A percentile compares a stretch with the other conserved stretches of the same genome.
These are phyloP conservation scores for Hyposoter dolosus DNA, from an alignment of 2,888 invertebrate species.

Conservation along the genomic window DNA sequence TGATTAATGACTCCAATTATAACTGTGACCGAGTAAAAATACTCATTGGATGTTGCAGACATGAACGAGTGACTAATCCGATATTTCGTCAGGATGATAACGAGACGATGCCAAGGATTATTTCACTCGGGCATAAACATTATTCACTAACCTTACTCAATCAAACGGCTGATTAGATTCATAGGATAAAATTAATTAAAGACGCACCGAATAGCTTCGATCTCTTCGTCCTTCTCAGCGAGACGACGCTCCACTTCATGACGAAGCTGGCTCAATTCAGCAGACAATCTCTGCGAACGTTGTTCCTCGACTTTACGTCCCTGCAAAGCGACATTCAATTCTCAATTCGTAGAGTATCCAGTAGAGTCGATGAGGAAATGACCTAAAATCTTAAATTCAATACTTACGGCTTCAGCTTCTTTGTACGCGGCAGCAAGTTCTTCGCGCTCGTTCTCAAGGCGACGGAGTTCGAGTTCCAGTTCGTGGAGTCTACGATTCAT, in stretches of 20 bases:
- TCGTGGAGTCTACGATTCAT: constrained; percentile 99
- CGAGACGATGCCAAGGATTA: constrained; percentile 62
- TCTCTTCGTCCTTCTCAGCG: constrained; percentile 99
- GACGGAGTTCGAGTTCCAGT: constrained; percentile 97
- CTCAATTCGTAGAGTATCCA: background rate
- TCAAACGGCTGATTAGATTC: constrained; percentile 25
- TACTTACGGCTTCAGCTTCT: constrained; percentile 98
- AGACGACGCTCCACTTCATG: constrained; percentile 99
- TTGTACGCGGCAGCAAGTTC: constrained; percentile 99
- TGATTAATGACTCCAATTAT: constrained; percentile 20
- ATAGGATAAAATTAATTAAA: constrained; percentile 34
- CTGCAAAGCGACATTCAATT: constrained; percentile 84
- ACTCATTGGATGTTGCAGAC: constrained; percentile 60
- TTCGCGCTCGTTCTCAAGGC: constrained; percentile 99
- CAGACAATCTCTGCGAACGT: constrained; percentile 95
- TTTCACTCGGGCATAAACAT: constrained; percentile 54
- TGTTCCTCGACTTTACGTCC: constrained; percentile 99
- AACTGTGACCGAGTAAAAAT: constrained; percentile 67
- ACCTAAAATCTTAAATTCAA: background rate
- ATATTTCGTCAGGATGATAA: constrained; percentile 28
- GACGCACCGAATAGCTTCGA: constrained; percentile 97
- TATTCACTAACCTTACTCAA: constrained; percentile 56
- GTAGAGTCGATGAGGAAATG: background rate
- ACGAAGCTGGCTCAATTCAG: constrained; percentile 97
- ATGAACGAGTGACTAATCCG: constrained; percentile 13